These are phyloP conservation scores for Agonopterix heracliana DNA, from an alignment of 2,888 invertebrate species.

Conservation along the genomic window DNA sequence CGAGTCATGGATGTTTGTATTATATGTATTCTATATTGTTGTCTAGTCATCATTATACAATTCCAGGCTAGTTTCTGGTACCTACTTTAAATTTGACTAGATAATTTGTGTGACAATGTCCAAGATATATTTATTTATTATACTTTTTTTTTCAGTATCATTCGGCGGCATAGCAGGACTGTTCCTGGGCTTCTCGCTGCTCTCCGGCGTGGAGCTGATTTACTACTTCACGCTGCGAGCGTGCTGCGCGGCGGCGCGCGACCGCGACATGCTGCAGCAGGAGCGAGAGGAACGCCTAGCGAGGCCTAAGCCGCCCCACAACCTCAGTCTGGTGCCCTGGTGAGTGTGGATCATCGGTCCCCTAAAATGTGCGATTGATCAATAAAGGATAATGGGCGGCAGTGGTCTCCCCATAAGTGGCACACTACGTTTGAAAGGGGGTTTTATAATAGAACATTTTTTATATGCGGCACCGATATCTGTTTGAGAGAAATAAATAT, in stretches of 20 bases:
- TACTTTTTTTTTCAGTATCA: slow-evolving; percentile 59
- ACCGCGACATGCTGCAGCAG: slow-evolving; percentile 58
- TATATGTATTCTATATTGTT: too few relatives aligned
- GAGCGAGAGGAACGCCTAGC: slow-evolving; percentile 61
- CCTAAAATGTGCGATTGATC: background rate
- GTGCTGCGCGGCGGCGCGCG: slow-evolving; percentile 77
- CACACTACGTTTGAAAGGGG: too few relatives aligned
- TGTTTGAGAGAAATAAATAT: too few relatives aligned
- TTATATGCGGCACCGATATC: too few relatives aligned
- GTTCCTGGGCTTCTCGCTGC: slow-evolving; percentile 84
- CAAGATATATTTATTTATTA: background rate
- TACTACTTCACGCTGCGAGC: slow-evolving; percentile 86
- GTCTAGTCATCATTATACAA: too few relatives aligned
- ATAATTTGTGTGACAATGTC: too few relatives aligned
- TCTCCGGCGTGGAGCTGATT: slow-evolving; percentile 85
- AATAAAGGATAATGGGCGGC: background rate
- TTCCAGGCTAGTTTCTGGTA: too few relatives aligned
- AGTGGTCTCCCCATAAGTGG: too few relatives aligned
- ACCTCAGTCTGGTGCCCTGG: slow-evolving; percentile 66
- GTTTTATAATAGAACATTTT: background rate
- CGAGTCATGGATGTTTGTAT: too few relatives aligned
- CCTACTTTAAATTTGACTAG: too few relatives aligned
- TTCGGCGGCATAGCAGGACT: slow-evolving; percentile 80
- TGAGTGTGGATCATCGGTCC: slow-evolving; percentile 16
- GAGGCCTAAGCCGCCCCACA: slow-evolving; percentile 56